These are phyloP conservation scores for Thalassoma bifasciatum DNA, from an alignment of 2,113 vertebrate genomes.

Conservation along the genomic window DNA sequence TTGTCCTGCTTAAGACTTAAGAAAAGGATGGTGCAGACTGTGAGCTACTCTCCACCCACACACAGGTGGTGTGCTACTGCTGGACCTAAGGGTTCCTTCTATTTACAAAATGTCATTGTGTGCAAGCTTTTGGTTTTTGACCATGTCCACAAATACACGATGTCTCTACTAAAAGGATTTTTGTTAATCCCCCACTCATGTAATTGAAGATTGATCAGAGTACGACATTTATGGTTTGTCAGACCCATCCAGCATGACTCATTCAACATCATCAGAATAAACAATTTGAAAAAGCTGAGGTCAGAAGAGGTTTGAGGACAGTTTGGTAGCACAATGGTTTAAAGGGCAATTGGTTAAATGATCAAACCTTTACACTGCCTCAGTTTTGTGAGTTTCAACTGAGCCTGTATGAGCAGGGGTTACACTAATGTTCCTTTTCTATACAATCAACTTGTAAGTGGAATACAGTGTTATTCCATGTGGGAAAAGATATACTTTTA, in stretches of 20 bases:
- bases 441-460: too few relatives aligned
- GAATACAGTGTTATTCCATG: too few relatives aligned
- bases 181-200: background rate
- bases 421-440: too few relatives aligned
- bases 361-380: too few relatives aligned
- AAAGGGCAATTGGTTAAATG: too few relatives aligned
- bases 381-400: too few relatives aligned
- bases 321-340: too few relatives aligned
- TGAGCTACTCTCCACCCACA: background rate
- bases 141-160: background rate
- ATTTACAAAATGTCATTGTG: background rate
- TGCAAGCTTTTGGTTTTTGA: background rate
- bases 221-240: background rate
- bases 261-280: too few relatives aligned
- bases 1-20: background rate
- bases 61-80: background rate
- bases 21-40: background rate
- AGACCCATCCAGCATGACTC: background rate
- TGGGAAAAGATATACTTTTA: too few relatives aligned
- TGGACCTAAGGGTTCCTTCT: background rate
- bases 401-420: too few relatives aligned
- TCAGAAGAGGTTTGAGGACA: too few relatives aligned
- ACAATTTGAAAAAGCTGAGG: too few relatives aligned
- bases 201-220: background rate
- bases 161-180: background rate